Base-by-base conservation (phyloP, 2,797 vertebrate species). In the Cyclopterus lumpus region DNA sequence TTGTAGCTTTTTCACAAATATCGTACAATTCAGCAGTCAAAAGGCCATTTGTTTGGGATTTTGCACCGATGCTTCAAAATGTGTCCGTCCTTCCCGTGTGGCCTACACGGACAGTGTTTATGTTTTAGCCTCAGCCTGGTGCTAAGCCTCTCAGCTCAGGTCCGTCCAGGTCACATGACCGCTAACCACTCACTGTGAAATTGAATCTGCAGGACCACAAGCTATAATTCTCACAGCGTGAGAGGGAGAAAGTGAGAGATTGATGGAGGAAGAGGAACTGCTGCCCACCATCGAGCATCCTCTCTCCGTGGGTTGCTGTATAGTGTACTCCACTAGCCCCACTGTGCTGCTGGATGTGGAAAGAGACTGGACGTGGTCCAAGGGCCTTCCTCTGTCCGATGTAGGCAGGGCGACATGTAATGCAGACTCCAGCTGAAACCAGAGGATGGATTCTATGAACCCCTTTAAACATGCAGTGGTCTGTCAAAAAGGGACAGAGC, bases 131-230 rank as follows among this genome's bases (percentile, higher is more conserved):
- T 81, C 51, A 78, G 79, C 73, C 84, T 62, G 77, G 40, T 46
- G 38, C 73, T 92, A 90, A 93, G 92, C 91, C 88, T 86, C 91
- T 92, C 84, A 86, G 90, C 88, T 90, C 88, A 90, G 86, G 88
- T 91, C 92, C 73, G 66, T 77, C 72, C 73, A 67, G 80, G 91
- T 94, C 93, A 94, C 86, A 81, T 94, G 93, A 91, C 85, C 38
- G 32, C 77, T 75, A 88, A 87, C 88, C 91, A 87, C 89, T 91
- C 88, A 84, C 85, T 88, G 89, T 91, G 87, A 93, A 93, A 92
- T 86, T 85, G 82, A 89, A 91, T 90, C 83, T 80, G 79, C 57
- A 61, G 62, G 83, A 82, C 77, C 26, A 63, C 79, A 65, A 53
- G 87, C 88, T 75, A 74, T 91, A 89, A 93, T 86, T 93, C 89